Conservation (phyloP, 2,888 invertebrate genomes). For the Anarsia innoxiella region DNA sequence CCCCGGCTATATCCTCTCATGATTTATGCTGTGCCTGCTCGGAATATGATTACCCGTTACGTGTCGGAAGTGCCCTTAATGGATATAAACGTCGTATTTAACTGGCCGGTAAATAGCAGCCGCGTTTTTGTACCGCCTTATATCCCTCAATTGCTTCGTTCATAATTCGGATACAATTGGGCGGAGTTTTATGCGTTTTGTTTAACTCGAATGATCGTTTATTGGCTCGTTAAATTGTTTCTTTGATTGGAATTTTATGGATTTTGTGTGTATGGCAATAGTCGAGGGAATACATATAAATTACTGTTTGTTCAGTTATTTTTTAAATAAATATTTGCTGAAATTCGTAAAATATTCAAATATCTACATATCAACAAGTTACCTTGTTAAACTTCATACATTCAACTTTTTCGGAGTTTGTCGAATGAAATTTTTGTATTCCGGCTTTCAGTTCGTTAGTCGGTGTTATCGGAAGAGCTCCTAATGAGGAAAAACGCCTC, state of each 20-base stretch:
- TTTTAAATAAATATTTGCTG: no score
- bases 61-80: constrained; percentile 68
- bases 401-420: constrained; percentile 2
- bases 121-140: constrained; percentile 29
- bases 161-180: constrained; percentile 18
- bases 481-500: constrained; percentile 56
- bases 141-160: constrained; percentile 37
- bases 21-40: constrained; percentile 67
- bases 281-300: no score
- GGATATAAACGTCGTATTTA: constrained; percentile 69
- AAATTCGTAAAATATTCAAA: constrained; percentile 4
- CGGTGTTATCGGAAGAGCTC: constrained; percentile 33
- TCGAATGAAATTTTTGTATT: constrained; percentile 21
- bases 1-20: constrained; percentile 52
- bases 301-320: no score
- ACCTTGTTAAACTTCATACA: constrained; percentile 10
- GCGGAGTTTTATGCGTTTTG: not conserved
- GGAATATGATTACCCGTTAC: constrained; percentile 63
- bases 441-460: constrained; percentile 39
- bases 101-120: constrained; percentile 44
- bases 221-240: constrained; percentile 1
- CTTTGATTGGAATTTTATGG: not conserved
- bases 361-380: constrained; percentile 7
- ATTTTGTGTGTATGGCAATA: no score
- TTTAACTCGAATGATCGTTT: not conserved